Evolutionary conservation across 37 sponge, comb jelly and placozoan genomes (phyloP), one percentile per base, ranked within the genome.

Genomic region (Aphrocallistes beatrix): DNA sequence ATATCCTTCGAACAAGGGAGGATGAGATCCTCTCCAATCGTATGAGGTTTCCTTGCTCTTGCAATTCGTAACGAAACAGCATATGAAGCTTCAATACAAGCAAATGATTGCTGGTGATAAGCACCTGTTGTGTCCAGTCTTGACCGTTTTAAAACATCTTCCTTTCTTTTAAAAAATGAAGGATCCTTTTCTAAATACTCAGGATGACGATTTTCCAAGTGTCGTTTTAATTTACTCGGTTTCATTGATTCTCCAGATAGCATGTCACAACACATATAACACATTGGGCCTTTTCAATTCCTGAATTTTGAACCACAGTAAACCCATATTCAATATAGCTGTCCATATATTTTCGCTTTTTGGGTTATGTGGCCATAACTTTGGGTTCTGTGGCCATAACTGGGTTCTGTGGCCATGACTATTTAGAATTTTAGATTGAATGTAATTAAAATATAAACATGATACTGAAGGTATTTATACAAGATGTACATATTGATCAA

Each of bases 181-280:
- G 75, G 8, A 60, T 60, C 75, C n/a, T 60, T 47, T 60, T 60
- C 75, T 60, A 60, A 60, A 60, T 60, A 60, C 75, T 60, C 75
- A 60, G 75, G 75, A 60, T 60, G 6, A 42, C 45, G 75, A 60
- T 3, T 60, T 60, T 60, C 75, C 75, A 60, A 19, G 75, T 60
- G 75, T 60, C 75, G 75, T 60, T 60, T 60, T 21, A 28, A 60
- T 60, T 60, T 60, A 60, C 75, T 60, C 75, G 75, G 75, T 60
- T 60, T 60, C 34, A 60, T 60, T 60, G 75, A 60, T 60, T 60
- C 75, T 60, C 75, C 75, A 25, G 34, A 60, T 19, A 32, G 75
- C 8, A 13, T 60, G 8, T 60, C 75, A 60, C 45, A 60, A 21
- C 75, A n/a, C n/a, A 60, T 60, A 60, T 60, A 32, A 60, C 25